phyloP scores from a whole-genome alignment of 2,888 invertebrate genomes.

The Eutolmus rufibarbis region DNA sequence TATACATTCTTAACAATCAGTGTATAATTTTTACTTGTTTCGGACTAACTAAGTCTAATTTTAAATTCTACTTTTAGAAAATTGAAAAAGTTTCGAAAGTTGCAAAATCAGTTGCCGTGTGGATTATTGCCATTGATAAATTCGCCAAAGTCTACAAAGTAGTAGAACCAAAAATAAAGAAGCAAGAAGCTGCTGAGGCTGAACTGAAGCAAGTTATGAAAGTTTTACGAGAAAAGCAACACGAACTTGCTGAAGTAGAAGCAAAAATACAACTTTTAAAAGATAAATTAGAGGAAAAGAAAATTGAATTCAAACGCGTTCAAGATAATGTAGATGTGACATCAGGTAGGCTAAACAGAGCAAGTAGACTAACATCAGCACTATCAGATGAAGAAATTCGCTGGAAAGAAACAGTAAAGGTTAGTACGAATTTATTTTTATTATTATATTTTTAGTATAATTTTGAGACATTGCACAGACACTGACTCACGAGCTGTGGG shows the following conservation, averaged over 20 bases:
- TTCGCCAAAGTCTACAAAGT: slow-evolving; percentile 86
- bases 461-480: slow-evolving; percentile 57
- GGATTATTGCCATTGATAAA: slow-evolving; percentile 90
- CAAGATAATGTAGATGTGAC: slow-evolving; percentile 80
- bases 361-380: slow-evolving; percentile 77
- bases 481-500: slow-evolving; percentile 72
- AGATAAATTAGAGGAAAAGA: slow-evolving; percentile 74
- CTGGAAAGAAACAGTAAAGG: slow-evolving; percentile 78
- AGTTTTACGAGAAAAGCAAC: slow-evolving; percentile 79
- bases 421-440: slow-evolving; percentile 21
- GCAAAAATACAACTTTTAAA: slow-evolving; percentile 65
- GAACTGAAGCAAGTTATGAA: slow-evolving; percentile 80
- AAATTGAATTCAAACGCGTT: slow-evolving; percentile 77
- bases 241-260: slow-evolving; percentile 82
- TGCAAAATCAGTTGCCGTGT: slow-evolving; percentile 88
- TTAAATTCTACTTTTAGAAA: slow-evolving; percentile 57
- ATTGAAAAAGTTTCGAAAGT: slow-evolving; percentile 88
- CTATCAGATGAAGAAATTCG: slow-evolving; percentile 85
- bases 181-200: slow-evolving; percentile 77
- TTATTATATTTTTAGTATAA: not conserved
- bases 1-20: too few species aligned
- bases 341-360: slow-evolving; percentile 78
- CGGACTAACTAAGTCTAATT: too few species aligned
- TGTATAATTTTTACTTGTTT: too few species aligned
- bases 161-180: slow-evolving; percentile 86